Conservation (phyloP, 2,113 vertebrate species). For the Galemys pyrenaicus region DNA sequence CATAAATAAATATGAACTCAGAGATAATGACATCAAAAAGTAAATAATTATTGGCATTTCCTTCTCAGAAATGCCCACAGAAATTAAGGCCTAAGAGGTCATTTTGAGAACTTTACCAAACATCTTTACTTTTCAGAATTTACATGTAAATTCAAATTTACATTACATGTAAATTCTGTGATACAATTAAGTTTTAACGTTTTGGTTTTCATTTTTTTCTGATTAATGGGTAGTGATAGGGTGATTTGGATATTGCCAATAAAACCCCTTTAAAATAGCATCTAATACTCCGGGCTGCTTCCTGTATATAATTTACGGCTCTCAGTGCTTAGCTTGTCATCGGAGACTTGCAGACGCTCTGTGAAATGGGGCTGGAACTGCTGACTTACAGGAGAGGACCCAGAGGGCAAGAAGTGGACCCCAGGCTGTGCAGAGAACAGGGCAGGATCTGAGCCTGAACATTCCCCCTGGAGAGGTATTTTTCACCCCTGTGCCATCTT, state of each 20-base stretch:
- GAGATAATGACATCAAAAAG: slow-evolving; percentile 63
- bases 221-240: background rate
- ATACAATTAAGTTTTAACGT: background rate
- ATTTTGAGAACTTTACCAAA: slow-evolving; percentile 50
- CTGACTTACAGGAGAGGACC: background rate
- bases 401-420: too few relatives aligned
- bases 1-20: slow-evolving; percentile 76
- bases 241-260: background rate
- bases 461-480: rapidly evolving
- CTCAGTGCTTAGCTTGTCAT: background rate
- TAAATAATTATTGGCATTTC: slow-evolving; percentile 78
- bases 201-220: background rate
- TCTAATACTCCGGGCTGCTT: background rate
- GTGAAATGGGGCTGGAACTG: background rate
- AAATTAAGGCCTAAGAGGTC: slow-evolving; percentile 63
- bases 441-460: background rate
- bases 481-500: background rate
- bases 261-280: background rate
- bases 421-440: background rate
- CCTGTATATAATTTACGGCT: background rate
- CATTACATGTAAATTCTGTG: slow-evolving; percentile 65
- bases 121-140: slow-evolving; percentile 40
- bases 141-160: too few relatives aligned
- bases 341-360: background rate
- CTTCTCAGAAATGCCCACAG: slow-evolving; percentile 77